Conservation (phyloP, 1,140 invertebrate genomes). For the Drosophila busckii region DNA sequence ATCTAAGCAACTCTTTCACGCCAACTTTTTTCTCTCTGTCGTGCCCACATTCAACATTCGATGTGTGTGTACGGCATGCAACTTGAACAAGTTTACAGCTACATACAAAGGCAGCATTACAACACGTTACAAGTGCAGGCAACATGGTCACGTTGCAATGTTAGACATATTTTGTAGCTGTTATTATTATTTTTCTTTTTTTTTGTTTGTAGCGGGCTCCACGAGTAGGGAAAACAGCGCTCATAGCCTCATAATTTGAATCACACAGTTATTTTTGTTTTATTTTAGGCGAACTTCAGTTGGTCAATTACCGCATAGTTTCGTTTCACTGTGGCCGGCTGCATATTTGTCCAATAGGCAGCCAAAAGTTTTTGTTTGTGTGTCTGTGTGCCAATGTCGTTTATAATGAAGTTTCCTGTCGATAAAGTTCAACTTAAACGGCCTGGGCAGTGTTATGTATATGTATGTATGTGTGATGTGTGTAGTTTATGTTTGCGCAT, state of each 20-base stretch:
- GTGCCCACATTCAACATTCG: constrained; percentile 6
- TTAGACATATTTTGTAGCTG: constrained; percentile 45
- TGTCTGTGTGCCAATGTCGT: constrained; percentile 68
- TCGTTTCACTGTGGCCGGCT: constrained; percentile 23
- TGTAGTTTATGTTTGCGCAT: constrained; percentile 15
- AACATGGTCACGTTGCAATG: constrained; percentile 70
- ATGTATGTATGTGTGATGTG: background rate
- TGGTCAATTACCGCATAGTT: constrained; percentile 20
- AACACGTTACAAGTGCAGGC: constrained; percentile 71
- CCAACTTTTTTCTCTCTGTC: constrained; percentile 8
- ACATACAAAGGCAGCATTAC: constrained; percentile 36
- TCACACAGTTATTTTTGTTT: constrained; percentile 57
- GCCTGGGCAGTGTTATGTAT: constrained; percentile 22
- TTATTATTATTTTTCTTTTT: background rate
- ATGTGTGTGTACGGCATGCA: constrained; percentile 40
- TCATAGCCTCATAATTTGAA: constrained; percentile 45
- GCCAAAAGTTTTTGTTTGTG: constrained; percentile 12
- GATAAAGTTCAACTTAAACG: constrained; percentile 68
- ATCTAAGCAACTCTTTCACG: background rate
- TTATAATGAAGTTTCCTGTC: constrained; percentile 76
- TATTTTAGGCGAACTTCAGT: background rate
- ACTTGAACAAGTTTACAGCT: constrained; percentile 66
- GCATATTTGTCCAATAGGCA: constrained; percentile 33
- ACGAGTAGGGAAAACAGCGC: constrained; percentile 23
- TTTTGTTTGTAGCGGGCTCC: background rate